These are phyloP conservation scores for Spheniscus humboldti DNA, from an alignment of 2,797 vertebrate species.

Conservation along the genomic window DNA sequence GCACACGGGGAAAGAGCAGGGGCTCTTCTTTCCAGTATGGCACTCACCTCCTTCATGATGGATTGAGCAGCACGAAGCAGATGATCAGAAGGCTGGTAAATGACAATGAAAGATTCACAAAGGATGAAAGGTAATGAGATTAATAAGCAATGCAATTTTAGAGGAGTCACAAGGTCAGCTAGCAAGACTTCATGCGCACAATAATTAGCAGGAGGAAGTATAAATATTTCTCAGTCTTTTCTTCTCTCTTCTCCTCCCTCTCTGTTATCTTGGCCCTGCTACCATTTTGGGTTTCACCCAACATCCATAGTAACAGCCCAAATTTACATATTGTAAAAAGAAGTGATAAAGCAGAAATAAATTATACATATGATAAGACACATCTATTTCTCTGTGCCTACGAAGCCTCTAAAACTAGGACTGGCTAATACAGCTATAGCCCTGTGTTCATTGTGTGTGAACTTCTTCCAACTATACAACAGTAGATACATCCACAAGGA, in stretches of 20 bases:
- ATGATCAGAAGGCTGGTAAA: neutral
- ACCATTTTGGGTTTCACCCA: neutral
- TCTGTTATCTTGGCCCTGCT: neutral
- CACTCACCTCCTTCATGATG: neutral
- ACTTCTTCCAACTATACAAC: neutral
- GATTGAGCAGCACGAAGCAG: neutral
- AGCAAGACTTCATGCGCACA: neutral
- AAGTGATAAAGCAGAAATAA: neutral
- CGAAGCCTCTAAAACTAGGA: neutral
- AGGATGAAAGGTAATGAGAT: constrained; percentile 31
- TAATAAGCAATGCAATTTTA: constrained; percentile 35
- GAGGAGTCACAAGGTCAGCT: neutral
- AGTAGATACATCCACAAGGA: neutral
- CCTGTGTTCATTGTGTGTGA: neutral
- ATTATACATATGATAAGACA: neutral
- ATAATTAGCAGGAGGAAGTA: neutral
- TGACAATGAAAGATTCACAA: constrained; percentile 1
- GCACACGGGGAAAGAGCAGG: neutral
- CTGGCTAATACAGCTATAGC: neutral
- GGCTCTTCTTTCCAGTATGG: neutral
- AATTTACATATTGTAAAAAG: neutral
- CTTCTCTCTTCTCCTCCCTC: neutral
- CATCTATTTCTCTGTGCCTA: neutral
- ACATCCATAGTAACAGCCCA: neutral
- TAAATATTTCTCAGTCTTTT: neutral